A percentile compares a stretch with the other conserved stretches of the same genome.
Conservation (phyloP, 2,888 invertebrate genomes). For the Euzetes globulus region DNA sequence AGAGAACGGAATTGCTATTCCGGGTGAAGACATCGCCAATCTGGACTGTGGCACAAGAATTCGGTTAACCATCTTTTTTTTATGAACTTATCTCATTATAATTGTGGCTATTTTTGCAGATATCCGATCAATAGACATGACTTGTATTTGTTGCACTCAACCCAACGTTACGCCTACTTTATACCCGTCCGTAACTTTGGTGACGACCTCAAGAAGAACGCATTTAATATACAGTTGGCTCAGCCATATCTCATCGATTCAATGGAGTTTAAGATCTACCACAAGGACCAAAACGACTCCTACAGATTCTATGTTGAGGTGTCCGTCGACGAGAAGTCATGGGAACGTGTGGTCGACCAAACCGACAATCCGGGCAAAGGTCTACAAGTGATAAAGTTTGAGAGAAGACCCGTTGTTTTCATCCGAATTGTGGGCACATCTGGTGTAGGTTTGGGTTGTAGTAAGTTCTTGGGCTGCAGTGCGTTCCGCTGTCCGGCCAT, state of each 20-base stretch:
- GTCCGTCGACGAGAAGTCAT: slow-evolving; percentile 1
- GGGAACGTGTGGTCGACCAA: not conserved
- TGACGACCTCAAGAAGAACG: slow-evolving; percentile 16
- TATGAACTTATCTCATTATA: not conserved
- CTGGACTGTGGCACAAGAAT: slow-evolving; percentile 18
- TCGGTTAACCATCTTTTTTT: not conserved
- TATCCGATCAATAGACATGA: slow-evolving; percentile 23
- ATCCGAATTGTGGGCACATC: slow-evolving; percentile 4
- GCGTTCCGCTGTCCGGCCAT: slow-evolving; percentile 14
- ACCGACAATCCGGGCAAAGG: not conserved
- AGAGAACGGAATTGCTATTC: not conserved
- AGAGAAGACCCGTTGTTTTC: not conserved
- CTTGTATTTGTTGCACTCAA: slow-evolving; percentile 16
- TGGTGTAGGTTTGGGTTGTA: not conserved
- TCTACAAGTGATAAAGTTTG: not conserved
- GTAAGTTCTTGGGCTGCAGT: slow-evolving; percentile 29
- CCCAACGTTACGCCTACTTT: slow-evolving; percentile 10
- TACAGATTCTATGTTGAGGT: slow-evolving; percentile 15
- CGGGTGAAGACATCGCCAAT: slow-evolving; percentile 16
- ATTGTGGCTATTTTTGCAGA: not conserved
- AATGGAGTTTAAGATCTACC: slow-evolving; percentile 17
- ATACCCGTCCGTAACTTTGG: slow-evolving; percentile 13
- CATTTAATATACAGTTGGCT: slow-evolving; percentile 23
- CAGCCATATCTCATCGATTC: slow-evolving; percentile 14
- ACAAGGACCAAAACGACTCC: slow-evolving; percentile 16